Evolutionary conservation across 2,797 vertebrate species (phyloP).

Genomic region (Phoeniculus purpureus): DNA sequence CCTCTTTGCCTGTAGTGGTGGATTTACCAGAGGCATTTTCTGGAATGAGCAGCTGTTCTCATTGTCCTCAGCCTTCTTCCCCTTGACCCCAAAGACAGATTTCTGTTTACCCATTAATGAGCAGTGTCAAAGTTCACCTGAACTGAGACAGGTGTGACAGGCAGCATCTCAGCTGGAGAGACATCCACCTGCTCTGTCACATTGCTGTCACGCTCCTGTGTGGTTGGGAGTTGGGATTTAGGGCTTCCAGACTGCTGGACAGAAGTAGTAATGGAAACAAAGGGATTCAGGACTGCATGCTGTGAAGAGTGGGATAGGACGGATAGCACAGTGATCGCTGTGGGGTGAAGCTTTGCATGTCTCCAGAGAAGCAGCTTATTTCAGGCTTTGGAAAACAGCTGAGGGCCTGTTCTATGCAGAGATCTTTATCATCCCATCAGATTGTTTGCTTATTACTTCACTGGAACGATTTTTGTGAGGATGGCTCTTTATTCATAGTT

Average conservation of each 20-base stretch:
- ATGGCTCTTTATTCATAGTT: rapidly evolving
- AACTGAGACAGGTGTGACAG: not conserved
- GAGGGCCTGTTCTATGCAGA: not conserved
- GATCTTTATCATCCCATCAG: not conserved
- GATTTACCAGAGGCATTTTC: not conserved
- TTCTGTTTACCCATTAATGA: not conserved
- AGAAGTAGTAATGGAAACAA: slow-evolving; percentile 5
- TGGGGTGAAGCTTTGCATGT: not conserved
- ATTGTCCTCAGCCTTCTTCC: not conserved
- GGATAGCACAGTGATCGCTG: rapidly evolving
- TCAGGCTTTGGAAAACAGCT: not conserved
- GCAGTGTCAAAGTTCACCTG: not conserved
- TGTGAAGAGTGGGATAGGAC: not conserved
- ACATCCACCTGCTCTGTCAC: not conserved
- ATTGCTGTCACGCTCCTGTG: not conserved
- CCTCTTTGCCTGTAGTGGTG: not conserved
- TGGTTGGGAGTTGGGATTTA: not conserved
- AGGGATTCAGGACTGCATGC: not conserved
- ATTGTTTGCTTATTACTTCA: not conserved
- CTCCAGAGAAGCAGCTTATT: not conserved
- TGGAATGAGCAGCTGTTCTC: slow-evolving; percentile 37
- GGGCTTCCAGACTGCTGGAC: not conserved
- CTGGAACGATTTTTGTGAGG: not conserved
- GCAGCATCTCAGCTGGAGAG: slow-evolving; percentile 1
- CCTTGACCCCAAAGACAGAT: not conserved